These are phyloP conservation scores for Copidosoma floridanum DNA, from an alignment of 1,140 invertebrate genomes.

Conservation along the genomic window DNA sequence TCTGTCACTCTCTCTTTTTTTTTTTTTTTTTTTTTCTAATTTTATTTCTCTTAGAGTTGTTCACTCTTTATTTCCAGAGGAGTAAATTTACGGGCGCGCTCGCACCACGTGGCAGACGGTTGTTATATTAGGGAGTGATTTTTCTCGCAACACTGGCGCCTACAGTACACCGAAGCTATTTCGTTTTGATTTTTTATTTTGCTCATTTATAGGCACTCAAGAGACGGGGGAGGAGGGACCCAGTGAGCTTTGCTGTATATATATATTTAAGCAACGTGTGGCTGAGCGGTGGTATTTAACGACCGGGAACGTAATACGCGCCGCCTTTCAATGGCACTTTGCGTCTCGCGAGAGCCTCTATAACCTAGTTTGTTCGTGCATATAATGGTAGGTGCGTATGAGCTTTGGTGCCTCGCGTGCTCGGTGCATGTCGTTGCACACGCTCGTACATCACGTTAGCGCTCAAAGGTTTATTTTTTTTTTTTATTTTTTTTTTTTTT, in stretches of 20 bases:
- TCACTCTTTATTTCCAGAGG: no score
- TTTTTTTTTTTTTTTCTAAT: no score
- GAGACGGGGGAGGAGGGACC: neutral
- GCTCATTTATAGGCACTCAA: neutral
- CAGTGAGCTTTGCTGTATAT: neutral
- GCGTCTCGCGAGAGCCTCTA: neutral
- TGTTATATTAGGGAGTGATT: constrained; percentile 23
- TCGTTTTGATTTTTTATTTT: no score
- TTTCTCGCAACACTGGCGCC: constrained; percentile 1
- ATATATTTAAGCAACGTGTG: neutral
- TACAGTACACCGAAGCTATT: no score
- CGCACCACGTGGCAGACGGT: constrained; percentile 19
- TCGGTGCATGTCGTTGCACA: no score
- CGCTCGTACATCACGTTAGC: no score
- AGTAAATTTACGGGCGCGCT: constrained; percentile 1
- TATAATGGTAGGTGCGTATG: no score
- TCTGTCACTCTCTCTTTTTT: no score
- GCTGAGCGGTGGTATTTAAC: neutral
- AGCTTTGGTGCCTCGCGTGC: no score
- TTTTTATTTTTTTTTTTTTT: no score
- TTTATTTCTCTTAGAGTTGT: no score
- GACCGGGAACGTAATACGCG: neutral
- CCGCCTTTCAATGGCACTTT: constrained; percentile 13
- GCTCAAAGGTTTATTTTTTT: no score
- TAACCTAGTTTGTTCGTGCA: constrained; percentile 6